Conservation (phyloP, 2,797 vertebrate genomes). For the Bryconaethiops microstoma region DNA sequence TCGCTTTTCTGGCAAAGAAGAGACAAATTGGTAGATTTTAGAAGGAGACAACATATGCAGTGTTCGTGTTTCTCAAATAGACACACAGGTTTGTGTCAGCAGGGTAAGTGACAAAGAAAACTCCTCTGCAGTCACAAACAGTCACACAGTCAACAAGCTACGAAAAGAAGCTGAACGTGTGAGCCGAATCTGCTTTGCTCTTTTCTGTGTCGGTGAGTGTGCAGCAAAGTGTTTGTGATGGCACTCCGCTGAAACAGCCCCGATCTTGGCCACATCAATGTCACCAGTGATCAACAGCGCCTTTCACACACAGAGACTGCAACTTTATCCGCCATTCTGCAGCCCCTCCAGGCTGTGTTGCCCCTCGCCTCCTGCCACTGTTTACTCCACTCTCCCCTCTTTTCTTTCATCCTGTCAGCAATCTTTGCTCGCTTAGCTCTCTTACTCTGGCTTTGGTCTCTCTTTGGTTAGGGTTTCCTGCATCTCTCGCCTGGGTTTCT, state of each 20-base stretch:
- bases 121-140: no score
- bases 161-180: not conserved
- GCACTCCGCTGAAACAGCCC: constrained; percentile 39
- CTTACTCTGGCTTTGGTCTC: constrained; percentile 25
- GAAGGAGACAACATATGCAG: constrained; percentile 13
- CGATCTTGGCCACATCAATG: constrained; percentile 47
- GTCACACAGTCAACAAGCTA: not conserved
- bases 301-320: constrained; percentile 35
- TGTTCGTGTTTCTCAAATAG: constrained; percentile 2
- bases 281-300: constrained; percentile 41
- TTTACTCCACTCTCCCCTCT: constrained; percentile 26
- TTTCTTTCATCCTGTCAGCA: constrained; percentile 35
- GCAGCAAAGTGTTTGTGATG: constrained; percentile 46
- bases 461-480: constrained; percentile 1
- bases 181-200: not conserved
- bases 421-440: not conserved
- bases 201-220: not conserved
- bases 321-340: constrained; percentile 31
- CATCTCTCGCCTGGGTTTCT: not conserved
- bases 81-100: constrained; percentile 5
- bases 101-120: constrained; percentile 13
- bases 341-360: constrained; percentile 25
- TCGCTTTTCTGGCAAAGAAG: constrained; percentile 15
- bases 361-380: not conserved
- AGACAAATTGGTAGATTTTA: constrained; percentile 8